Percentiles rank a stretch among this genome's conserved stretches.
These are phyloP conservation scores for Phalanger gymnotis DNA, from an alignment of 2,797 vertebrate species.

Conservation along the genomic window DNA sequence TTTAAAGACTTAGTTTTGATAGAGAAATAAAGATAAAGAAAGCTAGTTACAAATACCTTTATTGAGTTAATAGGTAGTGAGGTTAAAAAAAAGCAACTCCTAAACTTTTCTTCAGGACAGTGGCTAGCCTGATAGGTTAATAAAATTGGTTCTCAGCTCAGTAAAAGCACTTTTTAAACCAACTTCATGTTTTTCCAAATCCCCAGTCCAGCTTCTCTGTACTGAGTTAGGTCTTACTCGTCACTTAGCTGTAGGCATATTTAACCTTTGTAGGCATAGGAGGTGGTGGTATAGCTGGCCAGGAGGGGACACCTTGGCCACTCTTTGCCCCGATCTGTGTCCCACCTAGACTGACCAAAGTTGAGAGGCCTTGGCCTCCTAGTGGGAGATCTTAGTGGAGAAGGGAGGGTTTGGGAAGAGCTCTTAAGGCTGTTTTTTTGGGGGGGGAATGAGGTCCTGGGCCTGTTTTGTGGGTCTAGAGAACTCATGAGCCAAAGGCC, in stretches of 20 bases:
- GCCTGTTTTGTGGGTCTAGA: no score
- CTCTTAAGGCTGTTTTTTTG: background rate
- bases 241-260: background rate
- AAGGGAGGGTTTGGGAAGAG: background rate
- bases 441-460: background rate
- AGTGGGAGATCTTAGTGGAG: background rate
- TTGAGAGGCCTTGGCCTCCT: background rate
- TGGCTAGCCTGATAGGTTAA: background rate
- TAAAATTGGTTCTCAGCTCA: background rate
- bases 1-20: background rate
- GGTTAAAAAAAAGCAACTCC: background rate
- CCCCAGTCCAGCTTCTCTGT: background rate
- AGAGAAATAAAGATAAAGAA: background rate
- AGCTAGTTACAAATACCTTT: constrained; percentile 7
- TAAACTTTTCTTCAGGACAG: background rate
- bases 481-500: background rate
- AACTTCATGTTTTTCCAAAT: background rate
- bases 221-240: background rate
- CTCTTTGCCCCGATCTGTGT: background rate
- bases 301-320: background rate
- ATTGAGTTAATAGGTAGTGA: background rate
- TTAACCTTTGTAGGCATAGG: background rate
- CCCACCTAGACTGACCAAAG: background rate
- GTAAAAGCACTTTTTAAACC: background rate
- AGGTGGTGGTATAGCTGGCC: background rate